Percentiles rank a stretch among this genome's conserved stretches.
Evolutionary conservation across 1,140 invertebrate species (phyloP).

Genomic region (Camponotus floridanus): DNA sequence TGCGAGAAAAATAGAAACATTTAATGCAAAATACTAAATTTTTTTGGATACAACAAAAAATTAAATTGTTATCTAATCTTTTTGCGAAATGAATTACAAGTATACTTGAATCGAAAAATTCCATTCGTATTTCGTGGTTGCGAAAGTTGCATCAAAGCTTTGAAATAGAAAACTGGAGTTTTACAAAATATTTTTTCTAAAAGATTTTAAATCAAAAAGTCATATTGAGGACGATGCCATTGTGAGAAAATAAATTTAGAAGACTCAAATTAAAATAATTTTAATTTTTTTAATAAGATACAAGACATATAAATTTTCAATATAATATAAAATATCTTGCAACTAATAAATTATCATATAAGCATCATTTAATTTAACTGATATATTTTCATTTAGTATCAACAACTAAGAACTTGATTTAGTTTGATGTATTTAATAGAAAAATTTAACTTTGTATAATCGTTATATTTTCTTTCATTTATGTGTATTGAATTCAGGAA

Average conservation of each 20-base stretch:
- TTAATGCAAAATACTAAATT: not conserved
- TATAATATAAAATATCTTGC: not conserved
- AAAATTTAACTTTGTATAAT: slow-evolving; percentile 9
- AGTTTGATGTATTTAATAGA: slow-evolving; percentile 5
- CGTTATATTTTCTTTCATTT: slow-evolving; percentile 7
- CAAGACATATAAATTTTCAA: too few relatives aligned
- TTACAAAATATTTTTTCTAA: not conserved
- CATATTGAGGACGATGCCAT: not conserved
- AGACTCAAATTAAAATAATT: not conserved
- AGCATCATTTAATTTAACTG: not conserved
- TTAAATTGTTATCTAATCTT: slow-evolving; percentile 34
- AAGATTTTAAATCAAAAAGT: not conserved
- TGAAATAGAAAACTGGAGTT: slow-evolving; percentile 56
- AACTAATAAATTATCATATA: not conserved
- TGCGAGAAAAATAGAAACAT: not conserved
- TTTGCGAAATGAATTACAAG: slow-evolving; percentile 32
- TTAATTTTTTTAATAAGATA: too few relatives aligned
- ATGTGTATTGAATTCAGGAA: slow-evolving; percentile 20
- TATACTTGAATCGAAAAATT: slow-evolving; percentile 36
- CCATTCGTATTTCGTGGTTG: slow-evolving; percentile 10
- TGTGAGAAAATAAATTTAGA: not conserved
- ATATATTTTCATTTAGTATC: not conserved
- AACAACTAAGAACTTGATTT: not conserved
- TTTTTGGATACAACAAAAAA: slow-evolving; percentile 27
- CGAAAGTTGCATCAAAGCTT: slow-evolving; percentile 54